These are phyloP conservation scores for Drosophila ficusphila DNA, from an alignment of 1,140 invertebrate genomes.

Conservation along the genomic window DNA sequence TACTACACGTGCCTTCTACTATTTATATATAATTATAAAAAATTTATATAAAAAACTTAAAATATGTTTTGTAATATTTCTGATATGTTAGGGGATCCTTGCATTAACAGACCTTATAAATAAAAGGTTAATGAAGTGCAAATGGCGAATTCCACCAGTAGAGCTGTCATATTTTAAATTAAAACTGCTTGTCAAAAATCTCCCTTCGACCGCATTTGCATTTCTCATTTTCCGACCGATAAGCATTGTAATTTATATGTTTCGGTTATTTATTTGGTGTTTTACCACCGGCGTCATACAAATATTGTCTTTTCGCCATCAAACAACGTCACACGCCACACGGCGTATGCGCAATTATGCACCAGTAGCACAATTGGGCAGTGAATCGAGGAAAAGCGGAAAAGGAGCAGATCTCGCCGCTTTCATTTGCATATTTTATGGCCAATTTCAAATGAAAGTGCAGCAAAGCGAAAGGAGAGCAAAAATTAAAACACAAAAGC, in stretches of 20 bases:
- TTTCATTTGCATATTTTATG: slow-evolving; percentile 74
- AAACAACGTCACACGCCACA: background rate
- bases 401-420: slow-evolving; percentile 20
- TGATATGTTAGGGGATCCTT: no score
- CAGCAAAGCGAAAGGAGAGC: slow-evolving; percentile 57
- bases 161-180: slow-evolving; percentile 73
- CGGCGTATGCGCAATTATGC: slow-evolving; percentile 38
- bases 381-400: background rate
- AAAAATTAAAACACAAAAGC: slow-evolving; percentile 69
- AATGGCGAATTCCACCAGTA: slow-evolving; percentile 24
- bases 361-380: slow-evolving; percentile 31
- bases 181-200: slow-evolving; percentile 73
- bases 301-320: slow-evolving; percentile 1
- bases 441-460: slow-evolving; percentile 70
- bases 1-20: no score
- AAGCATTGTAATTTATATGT: slow-evolving; percentile 48
- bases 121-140: slow-evolving; percentile 59
- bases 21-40: background rate
- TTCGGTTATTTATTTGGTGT: slow-evolving; percentile 30
- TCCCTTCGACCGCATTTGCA: slow-evolving; percentile 2
- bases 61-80: no score
- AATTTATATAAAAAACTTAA: background rate
- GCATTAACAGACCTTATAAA: slow-evolving; percentile 18
- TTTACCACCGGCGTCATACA: slow-evolving; percentile 5
- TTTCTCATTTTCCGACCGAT: slow-evolving; percentile 36